Evolutionary conservation across 2,888 invertebrate species (phyloP).

Genomic region (Cataglyphis cursor): DNA sequence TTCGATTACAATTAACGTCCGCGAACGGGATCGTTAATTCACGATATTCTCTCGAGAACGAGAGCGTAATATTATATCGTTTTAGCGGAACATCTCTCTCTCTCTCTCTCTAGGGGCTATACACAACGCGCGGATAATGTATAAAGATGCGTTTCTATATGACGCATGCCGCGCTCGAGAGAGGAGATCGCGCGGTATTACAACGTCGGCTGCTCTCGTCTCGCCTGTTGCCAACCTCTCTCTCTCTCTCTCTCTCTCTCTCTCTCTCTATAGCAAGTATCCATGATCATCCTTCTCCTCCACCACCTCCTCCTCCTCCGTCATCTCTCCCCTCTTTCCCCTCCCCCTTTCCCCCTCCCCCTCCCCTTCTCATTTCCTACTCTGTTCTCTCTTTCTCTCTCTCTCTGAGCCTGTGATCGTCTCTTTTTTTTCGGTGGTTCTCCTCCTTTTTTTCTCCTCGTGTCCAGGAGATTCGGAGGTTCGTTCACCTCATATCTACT

Average conservation of each 20-base stretch:
- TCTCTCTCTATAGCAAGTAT: slow-evolving; percentile 39
- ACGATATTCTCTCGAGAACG: slow-evolving; percentile 46
- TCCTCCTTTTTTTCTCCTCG: slow-evolving; percentile 70
- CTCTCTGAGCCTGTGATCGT: slow-evolving; percentile 60
- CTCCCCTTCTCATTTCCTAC: slow-evolving; percentile 26
- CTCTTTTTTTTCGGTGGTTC: slow-evolving; percentile 77
- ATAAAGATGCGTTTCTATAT: slow-evolving; percentile 57
- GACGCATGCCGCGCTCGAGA: background rate
- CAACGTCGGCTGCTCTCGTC: slow-evolving; percentile 12
- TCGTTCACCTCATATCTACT: slow-evolving; percentile 85
- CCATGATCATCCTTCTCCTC: slow-evolving; percentile 58
- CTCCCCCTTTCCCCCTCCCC: slow-evolving; percentile 45
- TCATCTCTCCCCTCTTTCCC: slow-evolving; percentile 41
- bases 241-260: background rate
- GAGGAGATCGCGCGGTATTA: slow-evolving; percentile 48
- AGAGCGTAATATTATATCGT: slow-evolving; percentile 8
- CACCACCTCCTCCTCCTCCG: slow-evolving; percentile 27
- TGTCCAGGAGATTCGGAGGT: slow-evolving; percentile 83
- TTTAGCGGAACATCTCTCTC: slow-evolving; percentile 17
- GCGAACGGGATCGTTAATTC: slow-evolving; percentile 50
- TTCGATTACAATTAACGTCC: slow-evolving; percentile 62
- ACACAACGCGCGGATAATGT: slow-evolving; percentile 22
- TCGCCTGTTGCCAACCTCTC: slow-evolving; percentile 33
- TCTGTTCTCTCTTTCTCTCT: slow-evolving; percentile 44
- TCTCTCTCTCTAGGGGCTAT: background rate